Evolutionary conservation across 2,797 vertebrate genomes (phyloP).

Genomic region (Sebastes oblongus): DNA sequence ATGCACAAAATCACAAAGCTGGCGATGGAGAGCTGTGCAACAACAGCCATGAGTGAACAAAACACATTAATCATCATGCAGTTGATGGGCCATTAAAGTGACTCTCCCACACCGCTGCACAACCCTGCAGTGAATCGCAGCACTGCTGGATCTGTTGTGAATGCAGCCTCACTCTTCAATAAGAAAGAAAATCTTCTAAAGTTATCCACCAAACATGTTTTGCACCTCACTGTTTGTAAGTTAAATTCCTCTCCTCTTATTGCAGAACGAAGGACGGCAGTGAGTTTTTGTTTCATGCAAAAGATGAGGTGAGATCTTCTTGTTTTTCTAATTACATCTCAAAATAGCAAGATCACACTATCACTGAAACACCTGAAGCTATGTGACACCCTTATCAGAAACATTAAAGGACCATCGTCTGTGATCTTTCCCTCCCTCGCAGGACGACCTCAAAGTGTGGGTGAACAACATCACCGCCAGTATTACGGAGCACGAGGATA

Average conservation of each 20-base stretch:
- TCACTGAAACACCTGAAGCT: background rate
- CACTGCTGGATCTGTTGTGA: no score
- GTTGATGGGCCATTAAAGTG: no score
- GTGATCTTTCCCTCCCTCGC: background rate
- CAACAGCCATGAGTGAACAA: no score
- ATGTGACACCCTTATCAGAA: background rate
- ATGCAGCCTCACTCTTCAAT: background rate
- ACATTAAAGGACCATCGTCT: background rate
- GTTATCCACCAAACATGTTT: background rate
- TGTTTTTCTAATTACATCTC: background rate
- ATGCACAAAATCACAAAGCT: no score
- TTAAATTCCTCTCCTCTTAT: slow-evolving; percentile 25
- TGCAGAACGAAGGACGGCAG: slow-evolving; percentile 91
- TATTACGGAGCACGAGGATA: slow-evolving; percentile 88
- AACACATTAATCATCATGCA: no score
- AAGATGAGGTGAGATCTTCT: slow-evolving; percentile 89
- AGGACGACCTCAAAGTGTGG: slow-evolving; percentile 94
- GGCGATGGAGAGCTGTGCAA: no score
- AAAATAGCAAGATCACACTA: background rate
- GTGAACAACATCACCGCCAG: slow-evolving; percentile 83
- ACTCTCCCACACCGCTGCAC: no score
- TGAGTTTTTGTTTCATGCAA: slow-evolving; percentile 94
- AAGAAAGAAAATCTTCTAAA: background rate
- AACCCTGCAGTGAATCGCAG: no score
- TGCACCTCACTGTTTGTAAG: background rate